Evolutionary conservation across 2,888 invertebrate genomes (phyloP), one percentile per base, ranked within the genome.

Genomic region (Drosophila melanosoma): DNA sequence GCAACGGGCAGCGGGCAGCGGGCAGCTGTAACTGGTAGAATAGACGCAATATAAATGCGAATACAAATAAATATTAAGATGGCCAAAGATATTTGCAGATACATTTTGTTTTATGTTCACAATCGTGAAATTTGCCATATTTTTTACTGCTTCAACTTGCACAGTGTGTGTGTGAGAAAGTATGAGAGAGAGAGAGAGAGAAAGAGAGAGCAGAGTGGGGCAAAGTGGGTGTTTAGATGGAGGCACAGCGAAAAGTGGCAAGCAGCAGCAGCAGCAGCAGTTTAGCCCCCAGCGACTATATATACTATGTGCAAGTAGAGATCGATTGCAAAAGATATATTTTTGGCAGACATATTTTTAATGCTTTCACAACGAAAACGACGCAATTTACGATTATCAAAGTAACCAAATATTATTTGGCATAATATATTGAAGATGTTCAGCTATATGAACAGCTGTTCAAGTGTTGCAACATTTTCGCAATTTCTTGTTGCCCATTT

Each of bases 51-150:
- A 69, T 64, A 79, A 81, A 79, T 81, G 69, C 76, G 82, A 73
- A 68, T 54, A 83, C 83, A 88, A 80, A 83, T 86, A 88, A 83
- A 88, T 88, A 83, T 88, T 82, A 86, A 76, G 86, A 84, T 87
- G 83, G 72, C 74, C 69, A 79, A 57, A 68, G 69, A 79, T 76
- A 81, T 76, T 78, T 67, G 73, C 76, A 76, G 83, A 87, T 87
- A 87, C 87, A 87, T 84, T 83, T 82, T 84, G 79, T 87, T 87
- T 87, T 82, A 85, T 84, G 84, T 65, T 23, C 61, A 68, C 59
- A 69, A 76, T 78, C 69, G 53, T 61, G 45, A 51, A 64, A 64
- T 63, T 58, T 42, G 52, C 66, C 67, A 79, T 78, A 71, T 71
- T 75, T 77, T 78, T 78, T 79, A 78, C 61, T 54, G 70, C 76